Base-by-base conservation (phyloP, 2,888 invertebrate genomes). In the Neoitamus cyanurus region DNA sequence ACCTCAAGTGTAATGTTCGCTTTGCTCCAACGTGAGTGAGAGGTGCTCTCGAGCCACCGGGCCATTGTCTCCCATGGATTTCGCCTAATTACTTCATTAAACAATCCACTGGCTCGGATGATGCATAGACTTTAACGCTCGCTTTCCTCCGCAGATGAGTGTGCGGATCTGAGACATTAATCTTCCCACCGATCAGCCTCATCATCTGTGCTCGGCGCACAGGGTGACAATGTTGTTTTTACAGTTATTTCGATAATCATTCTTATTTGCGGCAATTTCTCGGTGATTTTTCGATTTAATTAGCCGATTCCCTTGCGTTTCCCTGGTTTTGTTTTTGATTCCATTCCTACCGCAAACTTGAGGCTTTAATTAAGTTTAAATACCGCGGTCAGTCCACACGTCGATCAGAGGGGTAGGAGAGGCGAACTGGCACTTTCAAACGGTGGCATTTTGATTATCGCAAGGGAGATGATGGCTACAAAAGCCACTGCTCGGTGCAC, bases 41-140 rank as follows among this genome's bases (percentile, higher is more conserved):
- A 48, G 48, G 72, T 34, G n/a, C 34, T 31, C 11, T 25, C 37
- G 2, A 11, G 20, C 37, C n/a, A 2, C 20, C 15, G n/a, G 7
- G 15, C 31, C 36, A 75, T 73, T 75, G 75, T 75, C 36, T 42
- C 6, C 6, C n/a, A 20, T 28, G 75, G 25, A 75, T 75, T 42
- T 20, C 75, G 37, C 42, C 25, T 37, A 75, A 75, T 37, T 75
- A 42, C 42, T 75, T 42, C 42, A 75, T 37, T 75, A 75, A 75
- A 75, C 75, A 28, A 75, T 75, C 42, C 75, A 46, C 37, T 75
- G 75, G 28, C 4, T 20, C 75, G 42, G 28, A 36, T 73, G 73
- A 73, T 75, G 75, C 75, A 75, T 75, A 15, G 73, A 34, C 73
- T 73, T 73, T 37, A 42, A n/a, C 42, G 75, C 25, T 75, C 25